These are phyloP conservation scores for Enteromius unitaeniatus DNA, from an alignment of 2,797 vertebrate genomes.

Conservation along the genomic window DNA sequence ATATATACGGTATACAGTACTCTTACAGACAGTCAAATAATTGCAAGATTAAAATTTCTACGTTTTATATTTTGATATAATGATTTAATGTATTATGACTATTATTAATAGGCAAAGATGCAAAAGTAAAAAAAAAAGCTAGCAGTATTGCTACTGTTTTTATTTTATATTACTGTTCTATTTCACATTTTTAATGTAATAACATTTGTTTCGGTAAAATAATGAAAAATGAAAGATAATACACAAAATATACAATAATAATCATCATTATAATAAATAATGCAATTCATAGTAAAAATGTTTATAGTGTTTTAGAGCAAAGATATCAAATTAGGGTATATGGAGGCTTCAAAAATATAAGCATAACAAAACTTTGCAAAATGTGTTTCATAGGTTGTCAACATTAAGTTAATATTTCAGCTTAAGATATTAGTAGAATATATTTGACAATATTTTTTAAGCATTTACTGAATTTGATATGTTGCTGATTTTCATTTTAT, in stretches of 20 bases:
- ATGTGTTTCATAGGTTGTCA: no score
- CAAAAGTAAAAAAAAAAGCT: background rate
- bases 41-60: background rate
- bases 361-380: no score
- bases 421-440: no score
- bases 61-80: background rate
- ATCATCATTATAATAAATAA: no score
- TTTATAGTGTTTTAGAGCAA: background rate
- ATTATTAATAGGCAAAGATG: background rate
- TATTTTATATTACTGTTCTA: background rate
- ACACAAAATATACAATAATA: no score
- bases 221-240: background rate
- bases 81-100: background rate
- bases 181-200: background rate
- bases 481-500: no score
- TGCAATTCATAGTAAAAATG: background rate
- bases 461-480: no score
- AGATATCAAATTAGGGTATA: background rate
- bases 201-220: background rate
- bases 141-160: background rate
- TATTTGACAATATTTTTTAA: no score
- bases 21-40: background rate
- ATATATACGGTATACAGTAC: background rate
- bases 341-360: no score
- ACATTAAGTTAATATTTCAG: no score